Evolutionary conservation across 2,113 vertebrate genomes (phyloP).

Genomic region (Electrona antarctica): DNA sequence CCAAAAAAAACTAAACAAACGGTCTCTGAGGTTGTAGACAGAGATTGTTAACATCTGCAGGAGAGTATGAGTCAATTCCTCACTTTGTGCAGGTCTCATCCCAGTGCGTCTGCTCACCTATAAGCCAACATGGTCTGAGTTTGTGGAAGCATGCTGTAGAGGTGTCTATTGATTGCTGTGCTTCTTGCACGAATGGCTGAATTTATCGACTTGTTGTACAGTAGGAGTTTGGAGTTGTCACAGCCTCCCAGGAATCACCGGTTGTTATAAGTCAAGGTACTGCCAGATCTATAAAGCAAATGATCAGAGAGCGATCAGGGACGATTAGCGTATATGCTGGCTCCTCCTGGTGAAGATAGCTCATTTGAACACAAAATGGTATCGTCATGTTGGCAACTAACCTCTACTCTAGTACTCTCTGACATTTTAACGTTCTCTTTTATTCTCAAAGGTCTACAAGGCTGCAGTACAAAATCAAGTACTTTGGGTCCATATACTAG

Average conservation of each 20-base stretch:
- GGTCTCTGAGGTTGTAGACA: constrained; percentile 18
- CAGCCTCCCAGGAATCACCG: constrained; percentile 29
- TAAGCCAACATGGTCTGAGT: constrained; percentile 53
- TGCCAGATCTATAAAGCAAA: constrained; percentile 27
- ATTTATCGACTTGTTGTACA: constrained; percentile 67
- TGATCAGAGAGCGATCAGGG: constrained; percentile 17
- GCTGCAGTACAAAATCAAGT: no score
- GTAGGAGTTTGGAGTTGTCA: constrained; percentile 21
- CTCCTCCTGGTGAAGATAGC: not conserved
- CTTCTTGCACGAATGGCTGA: constrained; percentile 74
- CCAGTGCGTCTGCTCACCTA: constrained; percentile 41
- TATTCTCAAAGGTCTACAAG: no score
- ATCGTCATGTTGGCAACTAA: no score
- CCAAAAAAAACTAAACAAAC: not conserved
- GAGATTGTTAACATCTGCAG: constrained; percentile 37
- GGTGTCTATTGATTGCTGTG: constrained; percentile 76
- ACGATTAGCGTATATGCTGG: not conserved
- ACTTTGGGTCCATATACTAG: no score
- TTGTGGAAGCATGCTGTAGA: constrained; percentile 62
- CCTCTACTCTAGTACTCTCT: no score
- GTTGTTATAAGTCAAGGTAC: constrained; percentile 11
- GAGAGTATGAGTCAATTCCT: constrained; percentile 32
- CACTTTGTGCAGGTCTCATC: constrained; percentile 35
- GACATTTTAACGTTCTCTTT: no score
- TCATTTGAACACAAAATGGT: not conserved